Conservation (phyloP, 2,797 vertebrate species). For the Xiphophorus birchmanni region DNA sequence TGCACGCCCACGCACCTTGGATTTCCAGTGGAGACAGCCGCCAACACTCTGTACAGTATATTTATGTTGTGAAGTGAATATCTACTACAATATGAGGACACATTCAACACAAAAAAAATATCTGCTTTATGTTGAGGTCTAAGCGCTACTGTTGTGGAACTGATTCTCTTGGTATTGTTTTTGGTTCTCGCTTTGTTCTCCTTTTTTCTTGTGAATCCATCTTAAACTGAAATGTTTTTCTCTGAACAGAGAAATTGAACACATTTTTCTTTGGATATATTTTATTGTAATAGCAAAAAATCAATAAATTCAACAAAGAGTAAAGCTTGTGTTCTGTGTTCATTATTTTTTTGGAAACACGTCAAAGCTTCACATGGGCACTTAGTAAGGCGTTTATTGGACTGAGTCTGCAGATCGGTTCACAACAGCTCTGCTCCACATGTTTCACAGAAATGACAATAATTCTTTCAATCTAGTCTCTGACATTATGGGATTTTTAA, state of each 20-base stretch:
- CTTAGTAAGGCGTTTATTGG: constrained; percentile 1
- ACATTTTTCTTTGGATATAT: constrained; percentile 76
- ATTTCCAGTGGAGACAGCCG: constrained; percentile 45
- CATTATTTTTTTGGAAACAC: not conserved
- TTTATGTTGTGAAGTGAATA: constrained; percentile 80
- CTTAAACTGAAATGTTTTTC: constrained; percentile 48
- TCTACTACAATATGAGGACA: constrained; percentile 64
- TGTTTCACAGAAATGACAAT: not conserved
- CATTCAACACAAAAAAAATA: constrained; percentile 53
- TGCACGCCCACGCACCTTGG: constrained; percentile 21
- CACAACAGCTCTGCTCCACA: not conserved
- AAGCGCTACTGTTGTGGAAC: constrained; percentile 68
- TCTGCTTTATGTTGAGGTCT: constrained; percentile 65
- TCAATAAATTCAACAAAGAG: constrained; percentile 73
- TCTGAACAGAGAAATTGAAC: constrained; percentile 62
- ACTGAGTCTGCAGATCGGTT: constrained; percentile 2
- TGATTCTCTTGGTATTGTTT: constrained; percentile 62
- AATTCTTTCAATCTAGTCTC: not conserved
- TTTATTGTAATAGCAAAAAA: constrained; percentile 82
- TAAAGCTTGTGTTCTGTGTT: constrained; percentile 31
- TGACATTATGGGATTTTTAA: not conserved
- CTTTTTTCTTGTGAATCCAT: constrained; percentile 49
- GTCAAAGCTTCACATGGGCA: constrained; percentile 17
- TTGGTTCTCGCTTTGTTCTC: constrained; percentile 23
- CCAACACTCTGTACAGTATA: constrained; percentile 72